Base-by-base conservation (phyloP, 2,888 invertebrate species). In the Dyspetes luteomarginatus region DNA sequence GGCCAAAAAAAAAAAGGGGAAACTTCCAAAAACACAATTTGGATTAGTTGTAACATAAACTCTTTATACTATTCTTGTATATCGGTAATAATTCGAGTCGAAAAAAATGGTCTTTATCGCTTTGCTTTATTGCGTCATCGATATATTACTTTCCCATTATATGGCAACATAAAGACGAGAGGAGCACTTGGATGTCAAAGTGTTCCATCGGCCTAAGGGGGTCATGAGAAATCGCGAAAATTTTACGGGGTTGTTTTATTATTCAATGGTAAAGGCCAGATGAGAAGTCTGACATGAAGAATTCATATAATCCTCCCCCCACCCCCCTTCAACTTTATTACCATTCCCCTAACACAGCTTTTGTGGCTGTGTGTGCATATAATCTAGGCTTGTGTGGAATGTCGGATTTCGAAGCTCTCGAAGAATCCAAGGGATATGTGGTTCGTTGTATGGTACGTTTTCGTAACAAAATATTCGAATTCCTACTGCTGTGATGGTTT, bases 171-270 rank as follows among this genome's bases (percentile, higher is more conserved):
- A 9, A 36, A 36, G 12, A 36, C 12, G 36, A 9, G 12, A 36
- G 12, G 12, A 36, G 36, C 9, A 36, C 36, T 36, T 36, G 7
- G 9, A n/a, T 58, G 41, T 60, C 9, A 41, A 60, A 60, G 41
- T 22, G 22, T 60, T 60, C 36, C 36, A 41, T 41, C 60, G 41
- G 7, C 41, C 19, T 48, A 48, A 43, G 26, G 28, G 22, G 19
- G 26, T 17, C 19, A 65, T 30, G 45, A 65, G 28, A 48, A 48
- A 65, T 28, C 30, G 64, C 64, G 26, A 22, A 28, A 48, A 48
- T 28, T 19, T 48, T 65, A 48, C 19, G 48, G 48, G 17, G 4
- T 4, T 65, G 4, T 45, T 65, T 65, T 28, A 65, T 65, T 36
- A 36, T 36, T 36, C 7, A 36, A 36, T 36, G 12, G 36, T 0